These are phyloP conservation scores for Andrena flavipes DNA, from an alignment of 2,888 invertebrate species.

Conservation along the genomic window DNA sequence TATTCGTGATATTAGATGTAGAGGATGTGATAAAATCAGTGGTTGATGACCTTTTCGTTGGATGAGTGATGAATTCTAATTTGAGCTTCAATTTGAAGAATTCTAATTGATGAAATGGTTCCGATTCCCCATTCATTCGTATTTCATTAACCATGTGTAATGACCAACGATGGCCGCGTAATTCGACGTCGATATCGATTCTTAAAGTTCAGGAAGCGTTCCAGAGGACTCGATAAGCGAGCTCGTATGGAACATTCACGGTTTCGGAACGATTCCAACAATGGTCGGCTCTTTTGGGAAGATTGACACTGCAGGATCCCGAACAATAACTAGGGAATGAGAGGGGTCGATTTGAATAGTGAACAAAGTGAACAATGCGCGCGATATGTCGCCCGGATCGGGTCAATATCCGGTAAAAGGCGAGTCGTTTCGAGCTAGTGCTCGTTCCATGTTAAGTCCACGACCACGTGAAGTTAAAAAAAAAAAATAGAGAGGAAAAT, in stretches of 20 bases:
- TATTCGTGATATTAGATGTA: no score
- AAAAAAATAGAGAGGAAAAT: background rate
- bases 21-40: no score
- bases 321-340: constrained; percentile 66
- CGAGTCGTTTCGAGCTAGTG: constrained; percentile 55
- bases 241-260: constrained; percentile 52
- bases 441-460: constrained; percentile 32
- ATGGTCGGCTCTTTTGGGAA: constrained; percentile 45
- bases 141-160: constrained; percentile 8
- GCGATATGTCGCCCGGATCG: constrained; percentile 72
- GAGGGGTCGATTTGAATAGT: constrained; percentile 66
- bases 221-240: constrained; percentile 47
- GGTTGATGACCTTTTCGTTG: no score
- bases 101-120: no score
- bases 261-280: constrained; percentile 63
- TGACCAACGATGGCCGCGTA: background rate
- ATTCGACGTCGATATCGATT: constrained; percentile 21
- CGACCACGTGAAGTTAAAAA: constrained; percentile 7
- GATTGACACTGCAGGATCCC: constrained; percentile 60
- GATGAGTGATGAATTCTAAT: no score
- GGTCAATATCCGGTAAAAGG: constrained; percentile 75
- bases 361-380: constrained; percentile 73
- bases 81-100: no score
- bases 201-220: constrained; percentile 40
- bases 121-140: background rate